Conservation (phyloP, 53 echinoderm and acorn worm species). For the Paelopatides confundens region DNA sequence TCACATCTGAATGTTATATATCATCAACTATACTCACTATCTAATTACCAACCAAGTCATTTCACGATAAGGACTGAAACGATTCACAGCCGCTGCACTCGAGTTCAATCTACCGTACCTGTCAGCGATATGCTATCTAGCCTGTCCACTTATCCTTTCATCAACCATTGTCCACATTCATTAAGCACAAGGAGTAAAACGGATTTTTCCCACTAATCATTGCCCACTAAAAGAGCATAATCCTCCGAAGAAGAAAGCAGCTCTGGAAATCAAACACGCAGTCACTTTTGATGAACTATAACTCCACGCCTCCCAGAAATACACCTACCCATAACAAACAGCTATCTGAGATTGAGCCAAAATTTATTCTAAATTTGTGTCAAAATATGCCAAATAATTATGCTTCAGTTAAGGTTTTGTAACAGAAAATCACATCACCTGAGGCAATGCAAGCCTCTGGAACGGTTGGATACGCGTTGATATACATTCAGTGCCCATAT, state of each 20-base stretch:
- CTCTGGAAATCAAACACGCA: neutral
- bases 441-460: neutral
- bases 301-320: neutral
- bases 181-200: neutral
- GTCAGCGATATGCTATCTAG: neutral
- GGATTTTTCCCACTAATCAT: neutral
- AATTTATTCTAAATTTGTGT: conserved; percentile 29
- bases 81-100: no score
- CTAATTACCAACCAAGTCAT: no score
- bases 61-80: no score
- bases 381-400: neutral
- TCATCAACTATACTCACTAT: no score
- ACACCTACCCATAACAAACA: conserved; percentile 31
- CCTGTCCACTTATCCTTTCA: neutral
- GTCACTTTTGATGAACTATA: conserved; percentile 7
- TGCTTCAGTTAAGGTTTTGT: neutral
- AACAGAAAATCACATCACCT: neutral
- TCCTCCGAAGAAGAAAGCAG: neutral
- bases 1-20: no score
- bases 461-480: neutral
- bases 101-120: neutral
- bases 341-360: neutral
- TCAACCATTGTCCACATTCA: neutral
- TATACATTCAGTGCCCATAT: neutral
- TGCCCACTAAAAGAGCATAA: neutral